Evolutionary conservation across 2,797 vertebrate genomes (phyloP), one percentile per base, ranked within the genome.

Genomic region (Anabas testudineus): DNA sequence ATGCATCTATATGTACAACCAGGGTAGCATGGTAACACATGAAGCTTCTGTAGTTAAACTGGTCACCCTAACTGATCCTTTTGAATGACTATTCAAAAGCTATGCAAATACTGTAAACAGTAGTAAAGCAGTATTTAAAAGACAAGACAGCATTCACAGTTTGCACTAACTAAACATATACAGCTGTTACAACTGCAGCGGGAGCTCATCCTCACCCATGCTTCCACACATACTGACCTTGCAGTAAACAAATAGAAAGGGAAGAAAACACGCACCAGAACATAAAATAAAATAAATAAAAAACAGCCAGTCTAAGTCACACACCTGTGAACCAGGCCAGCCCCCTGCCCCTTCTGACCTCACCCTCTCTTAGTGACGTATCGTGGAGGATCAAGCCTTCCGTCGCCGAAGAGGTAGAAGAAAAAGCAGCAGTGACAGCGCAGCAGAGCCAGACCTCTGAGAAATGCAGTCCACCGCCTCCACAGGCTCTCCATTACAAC

Each of bases 301-400:
- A 3, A 19, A 43, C n/a, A 9, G 15, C 19, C 4, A 7, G 39
- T 65, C 53, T 52, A 49, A 51, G 54, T 58, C 61, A 71, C 76
- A 78, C 87, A 89, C 86, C 81, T 88, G 84, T 78, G 78, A 74
- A 64, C 68, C 80, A 62, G 77, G 67, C 76, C 75, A 57, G 69
- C 71, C 56, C 76, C 56, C 43, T 43, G 55, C 68, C 60, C 71
- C 81, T 72, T 36, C 65, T 78, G 76, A 84, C 75, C 78, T 63
- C 60, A 16, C 21, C 12, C 22, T 55, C 49, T 46, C 24, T 64
- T 6, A 5, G 66, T 78, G 87, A 76, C 66, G 56, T 66, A 60
- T 0, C 15, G 43, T 14, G 36, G 67, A 67, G 60, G 65, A 69
- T 42, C 16, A 55, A 84, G 61, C 51, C 62, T 73, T 82, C 71